phyloP scores from a whole-genome alignment of 2,888 invertebrate genomes.

The Ennomos fuscantarius region DNA sequence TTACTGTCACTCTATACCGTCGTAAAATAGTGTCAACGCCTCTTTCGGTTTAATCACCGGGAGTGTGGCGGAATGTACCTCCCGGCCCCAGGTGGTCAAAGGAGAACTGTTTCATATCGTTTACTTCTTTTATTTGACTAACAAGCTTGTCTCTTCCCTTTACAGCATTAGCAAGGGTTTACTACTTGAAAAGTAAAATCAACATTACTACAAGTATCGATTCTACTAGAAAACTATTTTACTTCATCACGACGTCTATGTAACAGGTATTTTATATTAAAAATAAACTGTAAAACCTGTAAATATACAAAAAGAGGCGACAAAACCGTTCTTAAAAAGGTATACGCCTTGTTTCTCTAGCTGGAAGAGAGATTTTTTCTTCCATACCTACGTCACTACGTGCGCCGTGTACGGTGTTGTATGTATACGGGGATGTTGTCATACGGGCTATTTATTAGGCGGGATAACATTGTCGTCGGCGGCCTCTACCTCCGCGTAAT shows the following conservation, averaged over 20 bases:
- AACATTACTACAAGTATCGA: no score
- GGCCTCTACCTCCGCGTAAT: conserved; percentile 66
- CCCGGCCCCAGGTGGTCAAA: conserved; percentile 57
- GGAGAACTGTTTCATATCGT: conserved; percentile 27
- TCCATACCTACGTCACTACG: conserved; percentile 51
- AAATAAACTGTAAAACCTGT: no score
- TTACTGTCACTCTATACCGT: conserved; percentile 52
- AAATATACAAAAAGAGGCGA: conserved; percentile 52
- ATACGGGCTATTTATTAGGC: conserved; percentile 78
- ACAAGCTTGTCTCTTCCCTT: background rate
- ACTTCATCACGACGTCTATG: no score
- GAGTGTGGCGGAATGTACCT: conserved; percentile 80
- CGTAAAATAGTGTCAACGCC: conserved; percentile 81
- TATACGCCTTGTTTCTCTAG: conserved; percentile 72
- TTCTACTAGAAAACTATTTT: no score
- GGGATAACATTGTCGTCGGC: conserved; percentile 76
- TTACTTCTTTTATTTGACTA: conserved; percentile 16
- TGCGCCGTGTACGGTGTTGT: conserved; percentile 7
- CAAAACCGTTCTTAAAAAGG: conserved; percentile 70
- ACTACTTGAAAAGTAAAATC: background rate
- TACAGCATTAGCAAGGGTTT: background rate
- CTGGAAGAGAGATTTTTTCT: conserved; percentile 72
- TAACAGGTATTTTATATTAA: no score
- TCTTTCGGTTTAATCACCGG: conserved; percentile 82
- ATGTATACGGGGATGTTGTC: conserved; percentile 62